Evolutionary conservation across 1,140 invertebrate species (phyloP).

Genomic region (Saxidomus purpurata): DNA sequence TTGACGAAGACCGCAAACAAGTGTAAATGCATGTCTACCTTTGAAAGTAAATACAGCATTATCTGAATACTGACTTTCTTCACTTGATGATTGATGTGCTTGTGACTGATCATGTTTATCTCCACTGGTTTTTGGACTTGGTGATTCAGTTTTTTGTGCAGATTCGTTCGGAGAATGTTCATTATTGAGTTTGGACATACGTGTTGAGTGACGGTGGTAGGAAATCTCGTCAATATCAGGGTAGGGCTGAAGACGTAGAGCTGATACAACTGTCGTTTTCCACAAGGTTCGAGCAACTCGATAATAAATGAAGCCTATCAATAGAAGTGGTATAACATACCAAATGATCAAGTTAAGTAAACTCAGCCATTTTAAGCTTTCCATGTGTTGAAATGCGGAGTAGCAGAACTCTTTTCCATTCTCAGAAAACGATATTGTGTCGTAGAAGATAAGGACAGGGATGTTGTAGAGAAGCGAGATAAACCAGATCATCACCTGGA

Average conservation of each 20-base stretch:
- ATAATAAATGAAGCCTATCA: constrained; percentile 94
- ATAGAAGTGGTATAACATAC: constrained; percentile 93
- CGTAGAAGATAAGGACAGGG: constrained; percentile 77
- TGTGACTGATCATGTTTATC: not conserved
- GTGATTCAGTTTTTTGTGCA: not conserved
- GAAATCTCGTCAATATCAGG: constrained; percentile 36
- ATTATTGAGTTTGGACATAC: not conserved
- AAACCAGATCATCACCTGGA: constrained; percentile 77
- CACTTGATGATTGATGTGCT: not conserved
- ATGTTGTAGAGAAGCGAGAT: constrained; percentile 76
- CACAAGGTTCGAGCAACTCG: constrained; percentile 90
- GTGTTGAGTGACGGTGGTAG: not conserved
- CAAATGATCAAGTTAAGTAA: constrained; percentile 80
- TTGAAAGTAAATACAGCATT: constrained; percentile 13
- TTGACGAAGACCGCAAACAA: not conserved
- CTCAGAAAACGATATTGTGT: constrained; percentile 57
- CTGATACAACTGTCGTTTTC: constrained; percentile 69
- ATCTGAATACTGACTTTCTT: constrained; percentile 11
- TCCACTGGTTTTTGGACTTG: not conserved
- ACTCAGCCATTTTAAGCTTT: constrained; percentile 66
- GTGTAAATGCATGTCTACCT: not conserved
- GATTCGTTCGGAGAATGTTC: not conserved
- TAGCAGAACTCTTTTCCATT: constrained; percentile 61
- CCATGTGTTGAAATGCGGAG: constrained; percentile 66
- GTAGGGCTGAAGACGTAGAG: constrained; percentile 23